These are phyloP conservation scores for Hydriomena furcata DNA, from an alignment of 2,888 invertebrate species.

Conservation along the genomic window DNA sequence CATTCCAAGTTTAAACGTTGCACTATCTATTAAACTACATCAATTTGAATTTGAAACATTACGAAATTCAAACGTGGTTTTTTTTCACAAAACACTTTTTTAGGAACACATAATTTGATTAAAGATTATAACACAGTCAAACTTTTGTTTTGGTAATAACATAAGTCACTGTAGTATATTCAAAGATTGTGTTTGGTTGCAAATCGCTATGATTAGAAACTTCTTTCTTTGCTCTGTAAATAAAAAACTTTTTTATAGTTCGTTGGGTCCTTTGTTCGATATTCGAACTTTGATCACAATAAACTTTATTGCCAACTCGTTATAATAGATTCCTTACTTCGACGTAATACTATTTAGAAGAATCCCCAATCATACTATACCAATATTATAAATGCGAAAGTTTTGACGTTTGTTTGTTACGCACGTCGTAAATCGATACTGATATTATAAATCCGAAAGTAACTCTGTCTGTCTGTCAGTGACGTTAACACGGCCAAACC, in stretches of 20 bases:
- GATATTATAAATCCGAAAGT: too few species aligned
- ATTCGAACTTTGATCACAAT: too few species aligned
- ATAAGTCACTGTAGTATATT: not conserved
- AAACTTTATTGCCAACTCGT: too few species aligned
- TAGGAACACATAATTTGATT: slow-evolving; percentile 1
- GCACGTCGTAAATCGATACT: too few species aligned
- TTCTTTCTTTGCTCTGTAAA: not conserved
- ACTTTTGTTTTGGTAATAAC: not conserved
- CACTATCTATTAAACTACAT: slow-evolving; percentile 5
- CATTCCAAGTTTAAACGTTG: slow-evolving; percentile 22
- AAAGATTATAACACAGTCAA: slow-evolving; percentile 1
- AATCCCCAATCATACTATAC: too few species aligned
- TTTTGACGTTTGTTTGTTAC: too few species aligned
- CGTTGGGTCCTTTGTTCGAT: too few species aligned
- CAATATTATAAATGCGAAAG: too few species aligned
- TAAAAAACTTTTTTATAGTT: not conserved
- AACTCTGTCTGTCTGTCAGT: too few species aligned
- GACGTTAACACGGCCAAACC: too few species aligned
- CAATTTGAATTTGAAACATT: not conserved
- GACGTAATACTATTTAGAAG: too few species aligned
- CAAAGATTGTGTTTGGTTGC: slow-evolving; percentile 2
- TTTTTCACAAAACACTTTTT: not conserved
- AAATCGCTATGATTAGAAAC: slow-evolving; percentile 8
- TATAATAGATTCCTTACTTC: too few species aligned
- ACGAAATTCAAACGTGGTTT: slow-evolving; percentile 1